A percentile compares a stretch with the other conserved stretches of the same genome.
phyloP scores from a whole-genome alignment of 2,797 vertebrate genomes.

The Pipistrellus pygmaeus region DNA sequence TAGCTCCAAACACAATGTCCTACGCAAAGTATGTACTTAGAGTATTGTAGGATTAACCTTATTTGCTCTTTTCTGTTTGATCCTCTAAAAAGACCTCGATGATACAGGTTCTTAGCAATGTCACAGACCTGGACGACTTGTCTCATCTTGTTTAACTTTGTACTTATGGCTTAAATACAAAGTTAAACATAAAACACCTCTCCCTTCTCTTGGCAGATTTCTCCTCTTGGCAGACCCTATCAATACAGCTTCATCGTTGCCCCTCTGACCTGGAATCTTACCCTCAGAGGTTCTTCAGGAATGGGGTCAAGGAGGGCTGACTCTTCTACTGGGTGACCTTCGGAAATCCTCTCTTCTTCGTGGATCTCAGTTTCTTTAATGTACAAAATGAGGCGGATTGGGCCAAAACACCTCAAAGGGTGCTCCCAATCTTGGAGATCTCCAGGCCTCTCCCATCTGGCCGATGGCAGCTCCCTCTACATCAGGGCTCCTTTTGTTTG shows the following conservation, averaged over 20 bases:
- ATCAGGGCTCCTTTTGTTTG: slow-evolving; percentile 75
- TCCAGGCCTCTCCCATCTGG: slow-evolving; percentile 55
- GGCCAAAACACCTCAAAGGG: slow-evolving; percentile 7
- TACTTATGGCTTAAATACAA: neutral
- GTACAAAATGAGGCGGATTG: neutral
- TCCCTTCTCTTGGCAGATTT: neutral
- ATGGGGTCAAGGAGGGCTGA: neutral
- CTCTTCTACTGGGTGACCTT: neutral
- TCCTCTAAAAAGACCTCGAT: neutral
- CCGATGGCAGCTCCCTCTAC: slow-evolving; percentile 75
- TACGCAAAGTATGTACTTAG: neutral
- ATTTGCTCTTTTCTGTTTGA: neutral
- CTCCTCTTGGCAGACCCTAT: neutral
- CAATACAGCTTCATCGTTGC: neutral
- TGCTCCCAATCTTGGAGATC: slow-evolving; percentile 33
- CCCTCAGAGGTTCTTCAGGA: neutral
- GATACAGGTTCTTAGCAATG: neutral
- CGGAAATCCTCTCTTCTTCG: slow-evolving; percentile 3
- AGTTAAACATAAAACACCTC: neutral
- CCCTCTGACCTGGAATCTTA: neutral
- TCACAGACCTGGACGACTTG: neutral
- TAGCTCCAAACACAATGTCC: neutral
- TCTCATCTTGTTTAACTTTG: neutral
- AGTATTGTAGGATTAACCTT: neutral
- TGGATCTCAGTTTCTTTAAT: neutral